Evolutionary conservation across 1,140 invertebrate genomes (phyloP), one percentile per base, ranked within the genome.

Genomic region (Cyclina sinensis): DNA sequence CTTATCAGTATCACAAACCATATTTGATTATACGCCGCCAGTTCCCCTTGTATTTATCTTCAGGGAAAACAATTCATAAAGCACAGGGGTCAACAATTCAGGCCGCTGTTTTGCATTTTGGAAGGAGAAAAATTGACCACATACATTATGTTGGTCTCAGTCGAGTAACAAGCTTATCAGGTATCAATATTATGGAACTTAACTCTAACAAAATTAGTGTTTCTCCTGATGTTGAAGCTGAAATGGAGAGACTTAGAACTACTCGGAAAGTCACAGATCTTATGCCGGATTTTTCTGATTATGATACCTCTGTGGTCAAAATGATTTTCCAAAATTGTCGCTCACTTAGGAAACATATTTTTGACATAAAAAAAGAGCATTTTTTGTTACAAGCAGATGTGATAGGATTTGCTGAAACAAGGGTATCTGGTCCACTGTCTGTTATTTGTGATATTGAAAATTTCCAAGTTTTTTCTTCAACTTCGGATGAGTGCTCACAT

Each of bases 141-240:
- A n/a, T n/a, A n/a, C n/a, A n/a, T 46, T 83, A 83, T 83, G 80
- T 83, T 83, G 80, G 80, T 21, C 43, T 83, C 21, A 83, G 62
- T 83, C 37, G 80, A 30, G 80, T 83, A 21, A 68, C 80, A 37
- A 35, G 30, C 21, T 30, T 70, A 43, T 68, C 57, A 21, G 80
- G 80, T 9, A n/a, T 83, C 12, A 9, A 68, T 30, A 83, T 83
- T 43, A 35, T 68, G 11, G 35, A 48, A 48, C 62, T 83, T 5
- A 83, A 83, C 70, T 30, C 37, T 24, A 43, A 59, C 9, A 83
- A 83, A 46, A 83, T 65, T n/a, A 70, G 54, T 24, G 62, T 59
- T 43, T 83, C 80, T 68, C 11, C 62, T 46, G 80, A 83, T 27
- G 80, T 83, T 65, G 9, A 70, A 27, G 62, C 30, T 32, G 80